Evolutionary conservation across 1,140 invertebrate species (phyloP).

Genomic region (Cryptotermes secundus): DNA sequence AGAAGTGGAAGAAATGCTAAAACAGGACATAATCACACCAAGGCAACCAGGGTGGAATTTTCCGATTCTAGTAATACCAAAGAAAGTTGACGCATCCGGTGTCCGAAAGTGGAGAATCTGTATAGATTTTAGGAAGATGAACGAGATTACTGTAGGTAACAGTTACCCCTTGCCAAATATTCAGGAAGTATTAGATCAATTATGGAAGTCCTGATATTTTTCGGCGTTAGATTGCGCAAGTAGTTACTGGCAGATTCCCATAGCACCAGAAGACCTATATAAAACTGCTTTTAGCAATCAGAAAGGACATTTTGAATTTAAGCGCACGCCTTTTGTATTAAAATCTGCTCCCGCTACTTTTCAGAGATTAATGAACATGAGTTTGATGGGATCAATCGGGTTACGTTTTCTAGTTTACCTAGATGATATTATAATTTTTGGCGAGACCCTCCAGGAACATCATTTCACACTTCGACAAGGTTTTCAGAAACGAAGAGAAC

Average conservation of each 20-base stretch:
- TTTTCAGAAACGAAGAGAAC: no score
- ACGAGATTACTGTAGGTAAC: no score
- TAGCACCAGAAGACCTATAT: slow-evolving; percentile 43
- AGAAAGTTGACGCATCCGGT: no score
- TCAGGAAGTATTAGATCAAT: slow-evolving; percentile 49
- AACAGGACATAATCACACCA: no score
- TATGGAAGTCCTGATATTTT: slow-evolving; percentile 47
- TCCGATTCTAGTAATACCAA: slow-evolving; percentile 54
- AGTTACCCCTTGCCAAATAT: no score
- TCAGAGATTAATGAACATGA: slow-evolving; percentile 44
- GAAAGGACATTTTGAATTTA: slow-evolving; percentile 46
- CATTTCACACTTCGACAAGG: slow-evolving; percentile 40
- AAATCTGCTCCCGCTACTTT: slow-evolving; percentile 42
- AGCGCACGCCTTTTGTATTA: slow-evolving; percentile 43
- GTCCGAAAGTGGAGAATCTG: no score
- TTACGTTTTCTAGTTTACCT: slow-evolving; percentile 46
- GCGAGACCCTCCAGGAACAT: slow-evolving; percentile 44
- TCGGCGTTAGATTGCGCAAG: slow-evolving; percentile 48
- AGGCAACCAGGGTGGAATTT: no score
- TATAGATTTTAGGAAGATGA: no score
- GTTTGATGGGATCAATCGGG: slow-evolving; percentile 42
- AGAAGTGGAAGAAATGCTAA: no score
- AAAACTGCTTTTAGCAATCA: slow-evolving; percentile 52
- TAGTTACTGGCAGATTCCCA: slow-evolving; percentile 54
- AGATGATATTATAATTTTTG: slow-evolving; percentile 49